Evolutionary conservation across 2,888 invertebrate genomes (phyloP), one percentile per base, ranked within the genome.

Genomic region (Troglohyphantes excavatus): DNA sequence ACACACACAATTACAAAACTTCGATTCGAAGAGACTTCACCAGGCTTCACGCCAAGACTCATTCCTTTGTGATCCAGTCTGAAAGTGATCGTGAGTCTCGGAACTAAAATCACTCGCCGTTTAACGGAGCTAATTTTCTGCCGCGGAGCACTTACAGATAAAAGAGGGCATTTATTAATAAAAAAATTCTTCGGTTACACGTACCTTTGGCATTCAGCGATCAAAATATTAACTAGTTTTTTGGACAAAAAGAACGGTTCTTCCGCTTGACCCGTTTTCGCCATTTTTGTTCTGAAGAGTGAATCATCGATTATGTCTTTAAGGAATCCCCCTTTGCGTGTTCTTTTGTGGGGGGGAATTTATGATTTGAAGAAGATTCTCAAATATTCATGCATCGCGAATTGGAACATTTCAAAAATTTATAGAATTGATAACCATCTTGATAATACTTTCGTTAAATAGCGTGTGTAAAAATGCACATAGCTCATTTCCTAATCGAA

Each of bases 141-240:
- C 26, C 23, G n/a, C 21, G 23, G 72, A 72, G 46, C n/a, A n/a
- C 53, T 53, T 13, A 39, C 70, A 21, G n/a, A n/a, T 27, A 46
- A 46, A 72, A n/a, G 72, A 53, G 46, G 26, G 43, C 70, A 39
- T 21, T 21, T 19, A 43, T 23, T 21, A 72, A 26, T 6, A 43
- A 43, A 72, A 72, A 72, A 70, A 70, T 1, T 39, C 3, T n/a
- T 53, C 17, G 53, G 17, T n/a, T n/a, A 17, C 53, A 53, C n/a
- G 53, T 13, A 53, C 53, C 13, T 9, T 53, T 53, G 53, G 13
- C 53, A 53, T 53, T 53, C 53, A 13, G 17, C 33, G 78, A 39
- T 39, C 63, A 63, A 78, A 78, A 78, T 78, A 78, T 78, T 78
- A 78, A 78, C 63, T 78, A 78, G 78, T 63, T 63, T 78, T 78